phyloP scores from a whole-genome alignment of 2,113 vertebrate genomes.

The Oenanthe melanoleuca region DNA sequence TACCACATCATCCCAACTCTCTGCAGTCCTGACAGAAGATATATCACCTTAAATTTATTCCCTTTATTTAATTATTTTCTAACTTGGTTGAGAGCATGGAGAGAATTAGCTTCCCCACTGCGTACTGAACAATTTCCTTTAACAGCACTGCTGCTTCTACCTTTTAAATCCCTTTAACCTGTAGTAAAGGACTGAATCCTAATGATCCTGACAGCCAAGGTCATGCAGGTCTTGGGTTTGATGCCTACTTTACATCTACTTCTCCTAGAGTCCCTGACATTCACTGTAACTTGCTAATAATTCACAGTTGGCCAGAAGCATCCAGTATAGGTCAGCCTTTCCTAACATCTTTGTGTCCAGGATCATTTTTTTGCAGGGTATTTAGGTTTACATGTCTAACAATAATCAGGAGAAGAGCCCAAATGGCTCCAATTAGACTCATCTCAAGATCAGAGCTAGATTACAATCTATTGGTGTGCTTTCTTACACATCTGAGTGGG shows the following conservation, averaged over 20 bases:
- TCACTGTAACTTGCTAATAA: neutral
- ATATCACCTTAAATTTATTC: neutral
- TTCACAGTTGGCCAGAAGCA: neutral
- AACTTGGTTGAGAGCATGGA: neutral
- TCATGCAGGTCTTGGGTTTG: neutral
- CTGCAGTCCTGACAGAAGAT: neutral
- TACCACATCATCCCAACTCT: neutral
- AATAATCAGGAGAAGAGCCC: neutral
- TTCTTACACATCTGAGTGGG: neutral
- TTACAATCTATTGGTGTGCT: neutral
- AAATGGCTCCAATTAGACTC: neutral
- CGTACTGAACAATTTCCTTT: neutral
- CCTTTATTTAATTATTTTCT: neutral
- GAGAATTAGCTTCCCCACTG: neutral
- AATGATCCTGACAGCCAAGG: neutral
- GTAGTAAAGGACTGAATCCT: neutral
- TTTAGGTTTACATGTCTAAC: neutral
- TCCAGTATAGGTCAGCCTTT: neutral
- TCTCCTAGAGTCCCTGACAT: neutral
- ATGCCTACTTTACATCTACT: neutral
- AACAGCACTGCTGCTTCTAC: neutral
- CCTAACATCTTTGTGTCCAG: neutral
- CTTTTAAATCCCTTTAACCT: slow-evolving; percentile 25
- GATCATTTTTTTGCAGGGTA: neutral
- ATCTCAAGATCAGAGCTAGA: neutral